Base-by-base conservation (phyloP, 2,888 invertebrate genomes). In the Spicauda simplicius region DNA sequence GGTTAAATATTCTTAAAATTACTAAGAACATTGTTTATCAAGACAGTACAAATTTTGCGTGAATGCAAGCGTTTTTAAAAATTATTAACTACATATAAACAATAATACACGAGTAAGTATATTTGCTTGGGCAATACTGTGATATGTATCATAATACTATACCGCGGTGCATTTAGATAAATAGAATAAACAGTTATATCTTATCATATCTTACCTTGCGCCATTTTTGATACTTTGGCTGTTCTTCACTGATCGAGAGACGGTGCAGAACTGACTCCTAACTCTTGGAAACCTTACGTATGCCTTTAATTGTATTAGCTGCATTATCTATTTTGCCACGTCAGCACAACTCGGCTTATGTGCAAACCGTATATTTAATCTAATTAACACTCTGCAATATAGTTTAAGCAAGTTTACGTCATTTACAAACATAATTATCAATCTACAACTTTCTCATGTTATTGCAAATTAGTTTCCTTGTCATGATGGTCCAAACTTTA, bases 231-330 rank as follows among this genome's bases (percentile, higher is more conserved):
- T 55, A 19, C n/a, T 68, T 71, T 68, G 69, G 7, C 52, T 50
- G 25, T 11, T 64, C 56, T 64, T 64, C 7, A 41, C 64, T 58
- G 64, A 53, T 19, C 41, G 64, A 58, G n/a, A 52, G 52, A 64
- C 58, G 16, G 61, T 73, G 73, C 72, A 64, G 69, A 67, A 84
- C 81, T 83, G 82, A 69, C 77, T 75, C 75, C 12, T 30, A 68
- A 67, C 69, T 61, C 71, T 70, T 65, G 64, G 82, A 85, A 84
- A 73, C 85, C 85, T 73, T 71, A 78, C 71, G 71, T 65, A 58
- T 68, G 73, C 67, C 76, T 72, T 72, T 85, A 85, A 85, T 85
- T 81, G 71, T 76, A 77, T 84, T 85, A 85, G 62, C 70, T 70
- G 76, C 74, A 79, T 84, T 85, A 82, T 82, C 80, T 81, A 70